Evolutionary conservation across 2,797 vertebrate genomes (phyloP).

Genomic region (Meriones psammophilus): DNA sequence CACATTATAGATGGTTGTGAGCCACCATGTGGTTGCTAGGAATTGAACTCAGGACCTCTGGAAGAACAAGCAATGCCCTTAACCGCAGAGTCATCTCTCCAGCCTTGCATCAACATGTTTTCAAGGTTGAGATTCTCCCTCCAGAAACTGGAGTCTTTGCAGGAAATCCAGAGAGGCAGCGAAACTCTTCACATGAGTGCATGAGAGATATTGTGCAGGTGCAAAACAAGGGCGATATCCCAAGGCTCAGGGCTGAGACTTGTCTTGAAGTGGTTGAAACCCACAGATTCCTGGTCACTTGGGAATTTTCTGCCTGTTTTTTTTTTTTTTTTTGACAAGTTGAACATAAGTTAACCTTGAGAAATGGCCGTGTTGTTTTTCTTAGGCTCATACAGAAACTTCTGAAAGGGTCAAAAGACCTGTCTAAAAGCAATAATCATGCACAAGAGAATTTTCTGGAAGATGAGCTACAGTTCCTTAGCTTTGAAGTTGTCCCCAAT

Average conservation of each 20-base stretch:
- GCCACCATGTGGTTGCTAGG: too few species aligned
- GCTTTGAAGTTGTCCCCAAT: slow-evolving; percentile 39
- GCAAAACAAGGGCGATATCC: background rate
- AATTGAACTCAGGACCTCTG: too few species aligned
- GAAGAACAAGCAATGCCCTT: too few species aligned
- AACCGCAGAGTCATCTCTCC: too few species aligned
- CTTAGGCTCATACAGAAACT: background rate
- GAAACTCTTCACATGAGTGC: background rate
- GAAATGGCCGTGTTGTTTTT: background rate
- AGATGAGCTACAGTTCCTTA: background rate
- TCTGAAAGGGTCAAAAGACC: slow-evolving; percentile 4
- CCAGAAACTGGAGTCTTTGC: background rate
- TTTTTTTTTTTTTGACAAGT: slow-evolving; percentile 37
- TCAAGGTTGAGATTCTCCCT: background rate
- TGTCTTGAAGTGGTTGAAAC: slow-evolving; percentile 27
- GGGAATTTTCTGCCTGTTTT: slow-evolving; percentile 57
- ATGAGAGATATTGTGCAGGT: accelerated
- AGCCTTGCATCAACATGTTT: background rate
- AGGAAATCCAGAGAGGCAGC: background rate
- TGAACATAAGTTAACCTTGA: slow-evolving; percentile 56
- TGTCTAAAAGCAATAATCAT: background rate
- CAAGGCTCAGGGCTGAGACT: background rate
- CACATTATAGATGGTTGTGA: too few species aligned
- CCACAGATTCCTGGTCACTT: slow-evolving; percentile 35
- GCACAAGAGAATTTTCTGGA: slow-evolving; percentile 33